A percentile compares a stretch with the other conserved stretches of the same genome.
These are phyloP conservation scores for Cloeon dipterum DNA, from an alignment of 2,888 invertebrate species.

Conservation along the genomic window DNA sequence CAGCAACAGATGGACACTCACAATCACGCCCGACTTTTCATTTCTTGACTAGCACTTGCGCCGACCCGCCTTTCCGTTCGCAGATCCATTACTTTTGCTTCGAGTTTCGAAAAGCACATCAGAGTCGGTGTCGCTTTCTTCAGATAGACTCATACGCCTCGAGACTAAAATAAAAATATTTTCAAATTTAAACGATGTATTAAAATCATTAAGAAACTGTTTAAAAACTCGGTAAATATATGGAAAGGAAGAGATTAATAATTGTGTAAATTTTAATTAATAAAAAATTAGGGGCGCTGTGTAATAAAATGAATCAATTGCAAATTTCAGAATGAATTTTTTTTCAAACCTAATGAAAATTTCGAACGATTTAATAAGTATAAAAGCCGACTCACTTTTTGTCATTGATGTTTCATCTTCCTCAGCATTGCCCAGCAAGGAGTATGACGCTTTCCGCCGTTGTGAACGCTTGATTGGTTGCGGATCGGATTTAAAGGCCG, in stretches of 20 bases:
- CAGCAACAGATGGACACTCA: background rate
- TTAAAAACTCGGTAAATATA: conserved; percentile 3
- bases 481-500: conserved; percentile 21
- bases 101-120: conserved; percentile 63
- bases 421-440: conserved; percentile 41
- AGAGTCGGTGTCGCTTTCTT: conserved; percentile 65
- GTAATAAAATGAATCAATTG: conserved; percentile 10
- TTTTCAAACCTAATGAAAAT: no score
- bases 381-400: no score
- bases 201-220: conserved; percentile 5
- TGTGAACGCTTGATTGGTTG: conserved; percentile 27
- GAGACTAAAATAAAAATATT: conserved; percentile 27
- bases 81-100: background rate
- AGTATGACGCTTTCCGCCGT: conserved; percentile 36
- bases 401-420: conserved; percentile 43
- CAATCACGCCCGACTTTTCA: no score
- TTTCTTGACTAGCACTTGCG: no score
- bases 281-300: conserved; percentile 11
- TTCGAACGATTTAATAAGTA: no score
- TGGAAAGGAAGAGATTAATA: no score
- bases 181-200: no score
- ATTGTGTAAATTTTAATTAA: conserved; percentile 4
- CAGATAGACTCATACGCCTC: conserved; percentile 39
- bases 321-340: conserved; percentile 4
- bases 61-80: no score